Evolutionary conservation across 1,140 invertebrate genomes (phyloP).

Genomic region (Lamellibrachia luymesi): DNA sequence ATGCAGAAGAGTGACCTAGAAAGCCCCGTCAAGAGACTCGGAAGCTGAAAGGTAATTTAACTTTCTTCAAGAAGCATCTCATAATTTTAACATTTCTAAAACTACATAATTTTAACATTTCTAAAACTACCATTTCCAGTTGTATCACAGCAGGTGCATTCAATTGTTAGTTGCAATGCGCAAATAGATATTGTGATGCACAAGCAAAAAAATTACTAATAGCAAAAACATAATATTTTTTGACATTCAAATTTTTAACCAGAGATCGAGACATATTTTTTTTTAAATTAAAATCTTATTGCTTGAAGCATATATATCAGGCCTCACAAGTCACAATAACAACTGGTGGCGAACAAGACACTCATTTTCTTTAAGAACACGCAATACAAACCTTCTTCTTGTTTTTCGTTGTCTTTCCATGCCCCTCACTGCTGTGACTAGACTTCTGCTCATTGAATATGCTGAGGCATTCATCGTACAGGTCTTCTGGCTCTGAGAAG

Average conservation of each 20-base stretch:
- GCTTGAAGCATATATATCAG: too few relatives aligned
- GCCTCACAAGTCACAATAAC: too few relatives aligned
- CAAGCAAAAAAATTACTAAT: too few relatives aligned
- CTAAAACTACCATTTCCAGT: neutral
- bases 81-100: neutral
- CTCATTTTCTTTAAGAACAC: constrained; percentile 16
- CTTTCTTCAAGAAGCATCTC: neutral
- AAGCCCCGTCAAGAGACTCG: neutral
- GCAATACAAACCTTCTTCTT: constrained; percentile 14
- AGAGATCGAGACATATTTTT: too few relatives aligned
- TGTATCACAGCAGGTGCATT: neutral
- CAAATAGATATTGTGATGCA: too few relatives aligned
- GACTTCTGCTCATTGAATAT: constrained; percentile 67
- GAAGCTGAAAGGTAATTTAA: neutral
- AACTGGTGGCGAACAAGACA: too few relatives aligned
- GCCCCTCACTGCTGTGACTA: constrained; percentile 27
- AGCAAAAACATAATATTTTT: too few relatives aligned
- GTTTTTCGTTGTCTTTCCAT: constrained; percentile 13
- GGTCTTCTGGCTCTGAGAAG: constrained; percentile 44
- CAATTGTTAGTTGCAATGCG: too few relatives aligned
- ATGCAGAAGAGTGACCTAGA: neutral
- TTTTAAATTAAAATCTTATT: too few relatives aligned
- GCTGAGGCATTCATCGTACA: constrained; percentile 71
- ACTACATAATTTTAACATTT: too few relatives aligned
- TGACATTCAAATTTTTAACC: too few relatives aligned